A percentile compares a stretch with the other conserved stretches of the same genome.
Evolutionary conservation across 2,113 vertebrate genomes (phyloP).

Genomic region (Lonchura striata): DNA sequence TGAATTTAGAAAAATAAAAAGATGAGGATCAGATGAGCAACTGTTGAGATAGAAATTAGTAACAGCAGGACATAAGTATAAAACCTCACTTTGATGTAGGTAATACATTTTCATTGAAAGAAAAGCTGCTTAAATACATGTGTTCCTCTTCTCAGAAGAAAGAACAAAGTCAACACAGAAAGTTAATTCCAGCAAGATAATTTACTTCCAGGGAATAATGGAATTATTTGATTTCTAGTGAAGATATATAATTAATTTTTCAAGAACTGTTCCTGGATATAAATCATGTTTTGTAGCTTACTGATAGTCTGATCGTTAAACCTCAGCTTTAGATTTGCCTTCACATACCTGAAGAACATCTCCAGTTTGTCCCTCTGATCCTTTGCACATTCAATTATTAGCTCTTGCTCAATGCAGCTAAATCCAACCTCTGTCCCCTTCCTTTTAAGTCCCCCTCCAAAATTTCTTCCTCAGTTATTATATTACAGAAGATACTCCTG

Average conservation of each 20-base stretch:
- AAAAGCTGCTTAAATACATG: slow-evolving; percentile 7
- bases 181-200: slow-evolving; percentile 20
- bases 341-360: neutral
- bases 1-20: slow-evolving; percentile 7
- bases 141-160: slow-evolving; percentile 22
- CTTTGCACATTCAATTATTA: neutral
- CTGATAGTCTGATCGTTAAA: neutral
- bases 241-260: neutral
- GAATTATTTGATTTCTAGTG: slow-evolving; percentile 10
- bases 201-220: slow-evolving; percentile 15
- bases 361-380: neutral
- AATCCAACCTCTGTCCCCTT: neutral
- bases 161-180: slow-evolving; percentile 7
- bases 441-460: neutral
- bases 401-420: neutral
- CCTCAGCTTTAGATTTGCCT: neutral
- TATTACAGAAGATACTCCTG: neutral
- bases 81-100: neutral
- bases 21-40: neutral
- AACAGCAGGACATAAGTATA: slow-evolving; percentile 8
- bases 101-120: slow-evolving; percentile 7
- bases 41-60: slow-evolving; percentile 23
- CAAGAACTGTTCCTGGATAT: neutral
- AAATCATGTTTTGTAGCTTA: neutral
- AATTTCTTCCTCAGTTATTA: neutral